Percentiles rank a stretch among this genome's conserved stretches.
phyloP scores from a whole-genome alignment of 2,888 invertebrate genomes.

The Argyresthia goedartella region DNA sequence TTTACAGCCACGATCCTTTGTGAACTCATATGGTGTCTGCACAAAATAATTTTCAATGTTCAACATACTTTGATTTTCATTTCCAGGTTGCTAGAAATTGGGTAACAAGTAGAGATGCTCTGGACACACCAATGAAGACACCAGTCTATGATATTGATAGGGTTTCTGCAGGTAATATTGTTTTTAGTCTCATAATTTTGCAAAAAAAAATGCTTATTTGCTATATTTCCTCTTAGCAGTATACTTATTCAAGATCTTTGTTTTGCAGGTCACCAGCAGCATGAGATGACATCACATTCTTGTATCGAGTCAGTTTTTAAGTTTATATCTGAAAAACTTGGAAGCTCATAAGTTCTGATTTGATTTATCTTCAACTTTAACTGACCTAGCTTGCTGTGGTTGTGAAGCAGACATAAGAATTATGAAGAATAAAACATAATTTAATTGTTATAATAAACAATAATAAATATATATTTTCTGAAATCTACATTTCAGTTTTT shows the following conservation, averaged over 20 bases:
- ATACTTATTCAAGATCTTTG: neutral
- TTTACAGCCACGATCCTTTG: neutral
- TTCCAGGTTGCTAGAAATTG: conserved; percentile 72
- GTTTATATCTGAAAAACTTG: conserved; percentile 62
- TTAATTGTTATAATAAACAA: neutral
- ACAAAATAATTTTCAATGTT: neutral
- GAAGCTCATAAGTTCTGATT: neutral
- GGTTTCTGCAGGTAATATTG: conserved; percentile 69
- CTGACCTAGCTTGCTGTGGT: too few relatives aligned
- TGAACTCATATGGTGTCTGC: neutral
- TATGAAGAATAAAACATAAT: neutral
- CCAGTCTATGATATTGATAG: conserved; percentile 64
- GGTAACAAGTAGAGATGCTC: conserved; percentile 67
- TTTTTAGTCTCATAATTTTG: neutral
- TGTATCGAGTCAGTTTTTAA: conserved; percentile 76
- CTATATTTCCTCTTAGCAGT: neutral
- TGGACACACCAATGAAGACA: conserved; percentile 67
- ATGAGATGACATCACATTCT: conserved; percentile 77
- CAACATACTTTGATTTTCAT: neutral
- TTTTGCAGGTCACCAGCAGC: conserved; percentile 70
- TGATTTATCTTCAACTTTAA: neutral
- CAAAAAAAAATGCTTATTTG: neutral
- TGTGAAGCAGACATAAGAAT: too few relatives aligned
- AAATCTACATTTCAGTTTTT: conserved; percentile 31
- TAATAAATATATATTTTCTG: too few relatives aligned